A percentile compares a stretch with the other conserved stretches of the same genome.
phyloP scores from a whole-genome alignment of 2,113 vertebrate species.

The Xerus inauris region DNA sequence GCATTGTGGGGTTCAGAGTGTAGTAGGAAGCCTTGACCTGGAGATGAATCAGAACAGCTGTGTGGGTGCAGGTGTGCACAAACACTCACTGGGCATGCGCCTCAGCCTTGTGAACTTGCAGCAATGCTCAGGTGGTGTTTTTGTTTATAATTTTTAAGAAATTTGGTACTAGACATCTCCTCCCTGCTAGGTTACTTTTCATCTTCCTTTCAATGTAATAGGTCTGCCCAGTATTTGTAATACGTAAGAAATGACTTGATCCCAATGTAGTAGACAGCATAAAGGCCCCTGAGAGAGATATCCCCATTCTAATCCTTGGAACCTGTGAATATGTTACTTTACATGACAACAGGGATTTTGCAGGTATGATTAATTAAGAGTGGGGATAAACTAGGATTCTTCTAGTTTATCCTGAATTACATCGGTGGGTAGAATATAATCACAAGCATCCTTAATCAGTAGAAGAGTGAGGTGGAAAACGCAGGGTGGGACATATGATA shows the following conservation, averaged over 20 bases:
- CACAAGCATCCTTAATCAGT: background rate
- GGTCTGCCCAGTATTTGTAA: background rate
- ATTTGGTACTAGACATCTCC: background rate
- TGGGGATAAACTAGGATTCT: background rate
- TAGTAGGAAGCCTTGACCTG: background rate
- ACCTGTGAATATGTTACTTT: constrained; percentile 4
- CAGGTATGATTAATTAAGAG: background rate
- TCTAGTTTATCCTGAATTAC: background rate
- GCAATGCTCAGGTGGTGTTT: background rate
- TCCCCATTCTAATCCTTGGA: background rate
- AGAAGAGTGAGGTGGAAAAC: background rate
- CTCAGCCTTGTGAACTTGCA: background rate
- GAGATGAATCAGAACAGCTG: background rate
- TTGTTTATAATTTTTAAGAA: background rate
- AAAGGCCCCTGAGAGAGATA: background rate
- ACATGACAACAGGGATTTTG: background rate
- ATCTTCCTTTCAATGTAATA: background rate
- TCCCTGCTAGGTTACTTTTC: background rate
- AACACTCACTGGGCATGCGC: accelerated
- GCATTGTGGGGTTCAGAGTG: background rate
- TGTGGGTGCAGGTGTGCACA: accelerated
- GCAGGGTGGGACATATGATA: background rate
- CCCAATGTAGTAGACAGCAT: background rate
- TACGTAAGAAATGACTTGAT: background rate
- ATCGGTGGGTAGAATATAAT: background rate